Evolutionary conservation across 2,797 vertebrate species (phyloP), one percentile per base, ranked within the genome.

Genomic region (Scolopax bukidnonensis): DNA sequence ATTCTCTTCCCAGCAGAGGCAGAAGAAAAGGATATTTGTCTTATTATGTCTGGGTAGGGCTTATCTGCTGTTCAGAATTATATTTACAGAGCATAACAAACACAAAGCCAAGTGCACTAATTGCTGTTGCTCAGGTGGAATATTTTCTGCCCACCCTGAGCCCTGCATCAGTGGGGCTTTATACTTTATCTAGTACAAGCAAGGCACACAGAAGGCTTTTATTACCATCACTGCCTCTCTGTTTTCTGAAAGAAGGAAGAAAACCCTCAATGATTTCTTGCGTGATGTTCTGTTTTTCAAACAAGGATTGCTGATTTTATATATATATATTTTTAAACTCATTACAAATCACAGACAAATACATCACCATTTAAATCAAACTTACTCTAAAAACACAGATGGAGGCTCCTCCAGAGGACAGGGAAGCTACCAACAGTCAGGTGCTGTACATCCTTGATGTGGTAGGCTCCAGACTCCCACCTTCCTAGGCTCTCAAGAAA

Each of bases 51-150:
- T 84, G 89, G 25, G 67, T 12, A 33, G 86, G 84, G 65, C 94
- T 94, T 75, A 92, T 92, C 93, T 80, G 75, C 91, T 63, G 73
- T 24, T 91, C 73, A 12, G 91, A 91, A 84, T 92, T 81, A 32
- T 33, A 63, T 79, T 93, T 91, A 71, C 85, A 78, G 70, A 84
- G 84, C 83, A 75, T 65, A 60, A 84, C 81, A 87, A 87, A 90
- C 76, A 60, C 82, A 86, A 81, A 95, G 76, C 69, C 89, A 77
- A 91, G 75, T 24, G 50, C 89, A 32, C 87, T 93, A 95, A 95
- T 96, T 96, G 89, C 94, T 86, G 69, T 4, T 94, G 89, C 73
- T 96, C 94, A 95, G 91, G 95, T 96, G 79, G 87, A 92, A 41
- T 83, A 54, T 75, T 73, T 67, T 69, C 82, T 89, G 65, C 73